Base-by-base conservation (phyloP, 2,797 vertebrate species). In the Knipowitschia caucasica region DNA sequence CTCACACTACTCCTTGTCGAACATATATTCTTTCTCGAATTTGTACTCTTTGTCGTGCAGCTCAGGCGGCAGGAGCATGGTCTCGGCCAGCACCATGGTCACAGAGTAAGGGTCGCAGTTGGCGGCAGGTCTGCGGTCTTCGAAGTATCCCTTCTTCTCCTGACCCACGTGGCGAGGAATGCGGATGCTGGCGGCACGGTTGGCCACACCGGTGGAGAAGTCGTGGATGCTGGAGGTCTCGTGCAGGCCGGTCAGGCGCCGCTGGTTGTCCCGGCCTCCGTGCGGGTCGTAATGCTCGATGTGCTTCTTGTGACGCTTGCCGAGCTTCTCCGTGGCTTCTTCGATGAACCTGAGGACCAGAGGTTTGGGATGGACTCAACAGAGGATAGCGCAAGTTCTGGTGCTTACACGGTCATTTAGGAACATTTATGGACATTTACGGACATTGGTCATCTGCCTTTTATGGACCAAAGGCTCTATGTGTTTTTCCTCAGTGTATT, bases 31-130 rank as follows among this genome's bases (percentile, higher is more conserved):
- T 21, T 49, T 47, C 10, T 25, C 23, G 10, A 24, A 43, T 21
- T 25, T 11, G 14, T 43, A 43, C 5, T 24, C 21, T 6, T 36
- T 50, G 8, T 24, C 33, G 0, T 0, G n/a, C 5, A 55, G 11
- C 1, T 56, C 42, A 7, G 6, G 3, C 8, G 67, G 51, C 2
- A 84, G 77, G 54, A 94, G 55, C 3, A 91, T 91, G 0, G 94
- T 95, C 59, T 46, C 53, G 27, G 84, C 74, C 0, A 96, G 90
- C 67, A 82, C 85, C 51, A 64, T 62, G 0, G 87, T 94, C 50
- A 95, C 94, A 0, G 79, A 34, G 1, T 96, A 95, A 0, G 94
- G 94, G 77, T 96, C 92, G 0, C 94, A 96, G 87, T 95, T 96
- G 34, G 93, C 91, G 0, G 94, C 75, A 0, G 94, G 94, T 3